phyloP scores from a whole-genome alignment of 2,797 vertebrate species.

The Mastacembelus armatus region DNA sequence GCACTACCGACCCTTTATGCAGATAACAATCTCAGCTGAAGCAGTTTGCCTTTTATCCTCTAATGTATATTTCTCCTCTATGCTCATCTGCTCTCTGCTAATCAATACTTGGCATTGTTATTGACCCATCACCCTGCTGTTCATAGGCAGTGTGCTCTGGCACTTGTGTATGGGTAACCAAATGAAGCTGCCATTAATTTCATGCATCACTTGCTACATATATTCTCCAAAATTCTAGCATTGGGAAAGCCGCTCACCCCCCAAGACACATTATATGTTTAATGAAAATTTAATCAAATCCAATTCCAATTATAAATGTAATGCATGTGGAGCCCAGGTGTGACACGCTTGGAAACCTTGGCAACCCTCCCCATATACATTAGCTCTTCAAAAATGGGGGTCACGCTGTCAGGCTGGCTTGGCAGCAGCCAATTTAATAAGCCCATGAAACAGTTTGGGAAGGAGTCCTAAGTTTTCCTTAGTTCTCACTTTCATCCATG shows the following conservation, averaged over 20 bases:
- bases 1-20: slow-evolving; percentile 12
- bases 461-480: slow-evolving; percentile 44
- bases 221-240: slow-evolving; percentile 44
- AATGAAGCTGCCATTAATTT: slow-evolving; percentile 63
- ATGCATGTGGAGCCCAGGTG: slow-evolving; percentile 74
- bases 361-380: slow-evolving; percentile 66
- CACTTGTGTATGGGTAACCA: slow-evolving; percentile 25
- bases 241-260: slow-evolving; percentile 16
- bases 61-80: too few relatives aligned
- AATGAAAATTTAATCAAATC: slow-evolving; percentile 78
- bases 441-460: slow-evolving; percentile 55
- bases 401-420: slow-evolving; percentile 52
- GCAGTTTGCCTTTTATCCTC: too few relatives aligned
- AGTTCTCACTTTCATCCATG: slow-evolving; percentile 52
- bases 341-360: slow-evolving; percentile 62
- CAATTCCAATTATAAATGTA: slow-evolving; percentile 76
- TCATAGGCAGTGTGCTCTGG: neutral
- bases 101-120: slow-evolving; percentile 33
- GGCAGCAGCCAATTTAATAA: slow-evolving; percentile 57
- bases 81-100: slow-evolving; percentile 2
- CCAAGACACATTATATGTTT: slow-evolving; percentile 64
- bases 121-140: slow-evolving; percentile 13
- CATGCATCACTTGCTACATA: slow-evolving; percentile 60
- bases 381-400: slow-evolving; percentile 70
- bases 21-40: neutral